These are phyloP conservation scores for Desoria tigrina DNA, from an alignment of 2,888 invertebrate species.

Conservation along the genomic window DNA sequence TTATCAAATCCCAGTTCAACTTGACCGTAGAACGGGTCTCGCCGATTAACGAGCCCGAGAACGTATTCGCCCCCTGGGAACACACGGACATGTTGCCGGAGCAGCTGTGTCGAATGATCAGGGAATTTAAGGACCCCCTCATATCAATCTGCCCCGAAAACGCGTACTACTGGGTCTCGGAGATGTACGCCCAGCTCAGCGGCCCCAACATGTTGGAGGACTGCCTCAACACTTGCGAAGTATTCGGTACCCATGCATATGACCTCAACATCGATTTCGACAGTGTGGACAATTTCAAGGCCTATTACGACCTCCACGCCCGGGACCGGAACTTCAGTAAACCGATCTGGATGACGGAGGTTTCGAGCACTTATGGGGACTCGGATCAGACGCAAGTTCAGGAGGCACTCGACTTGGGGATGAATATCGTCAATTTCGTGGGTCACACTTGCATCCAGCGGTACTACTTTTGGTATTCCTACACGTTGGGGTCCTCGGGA, in stretches of 20 bases:
- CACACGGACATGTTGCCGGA: constrained; percentile 32
- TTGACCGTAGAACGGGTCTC: constrained; percentile 30
- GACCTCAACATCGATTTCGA: constrained; percentile 3
- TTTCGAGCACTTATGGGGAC: constrained; percentile 22
- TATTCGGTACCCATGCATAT: constrained; percentile 34
- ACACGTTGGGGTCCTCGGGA: constrained; percentile 26
- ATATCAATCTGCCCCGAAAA: constrained; percentile 35
- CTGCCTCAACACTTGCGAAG: constrained; percentile 8
- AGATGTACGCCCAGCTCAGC: constrained; percentile 19
- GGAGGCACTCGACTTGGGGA: constrained; percentile 31
- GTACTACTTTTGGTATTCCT: constrained; percentile 38
- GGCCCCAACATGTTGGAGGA: background rate
- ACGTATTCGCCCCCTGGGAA: constrained; percentile 33
- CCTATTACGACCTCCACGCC: constrained; percentile 25
- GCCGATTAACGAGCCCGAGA: constrained; percentile 38
- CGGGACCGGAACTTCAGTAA: constrained; percentile 13
- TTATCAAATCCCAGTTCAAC: constrained; percentile 21
- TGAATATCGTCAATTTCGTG: constrained; percentile 31
- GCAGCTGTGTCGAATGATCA: constrained; percentile 35
- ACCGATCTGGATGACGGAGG: constrained; percentile 38
- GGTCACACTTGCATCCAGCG: constrained; percentile 36
- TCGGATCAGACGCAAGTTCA: constrained; percentile 28
- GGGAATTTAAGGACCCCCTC: constrained; percentile 27
- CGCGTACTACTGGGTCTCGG: constrained; percentile 31
- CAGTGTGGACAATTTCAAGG: constrained; percentile 12